Conservation (phyloP, 2,113 vertebrate species). For the Papio anubis region DNA sequence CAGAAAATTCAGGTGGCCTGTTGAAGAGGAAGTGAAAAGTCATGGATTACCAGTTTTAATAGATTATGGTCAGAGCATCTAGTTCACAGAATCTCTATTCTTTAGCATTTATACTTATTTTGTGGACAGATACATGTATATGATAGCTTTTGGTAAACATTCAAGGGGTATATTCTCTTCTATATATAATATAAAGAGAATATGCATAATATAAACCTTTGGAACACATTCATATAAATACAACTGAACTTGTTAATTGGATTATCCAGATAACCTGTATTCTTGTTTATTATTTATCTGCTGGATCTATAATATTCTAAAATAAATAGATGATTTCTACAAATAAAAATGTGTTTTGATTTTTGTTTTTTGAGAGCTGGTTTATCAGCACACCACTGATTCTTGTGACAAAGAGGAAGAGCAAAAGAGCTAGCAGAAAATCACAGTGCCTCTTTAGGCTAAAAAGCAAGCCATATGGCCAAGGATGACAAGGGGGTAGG, state of each 20-base stretch:
- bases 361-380: background rate
- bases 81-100: background rate
- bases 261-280: background rate
- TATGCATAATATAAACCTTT: background rate
- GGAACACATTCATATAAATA: background rate
- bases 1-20: background rate
- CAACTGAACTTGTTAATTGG: background rate
- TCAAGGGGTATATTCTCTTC: background rate
- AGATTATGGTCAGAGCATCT: background rate
- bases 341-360: background rate
- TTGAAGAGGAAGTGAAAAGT: background rate
- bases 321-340: background rate
- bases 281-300: background rate
- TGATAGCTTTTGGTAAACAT: constrained; percentile 1
- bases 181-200: background rate
- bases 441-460: background rate
- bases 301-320: background rate
- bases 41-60: background rate
- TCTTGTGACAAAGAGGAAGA: background rate
- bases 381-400: background rate
- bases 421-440: background rate
- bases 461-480: background rate
- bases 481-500: background rate
- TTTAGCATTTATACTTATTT: constrained; percentile 23
- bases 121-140: background rate